These are phyloP conservation scores for Drosophila kikkawai DNA, from an alignment of 1,140 invertebrate species.

Conservation along the genomic window DNA sequence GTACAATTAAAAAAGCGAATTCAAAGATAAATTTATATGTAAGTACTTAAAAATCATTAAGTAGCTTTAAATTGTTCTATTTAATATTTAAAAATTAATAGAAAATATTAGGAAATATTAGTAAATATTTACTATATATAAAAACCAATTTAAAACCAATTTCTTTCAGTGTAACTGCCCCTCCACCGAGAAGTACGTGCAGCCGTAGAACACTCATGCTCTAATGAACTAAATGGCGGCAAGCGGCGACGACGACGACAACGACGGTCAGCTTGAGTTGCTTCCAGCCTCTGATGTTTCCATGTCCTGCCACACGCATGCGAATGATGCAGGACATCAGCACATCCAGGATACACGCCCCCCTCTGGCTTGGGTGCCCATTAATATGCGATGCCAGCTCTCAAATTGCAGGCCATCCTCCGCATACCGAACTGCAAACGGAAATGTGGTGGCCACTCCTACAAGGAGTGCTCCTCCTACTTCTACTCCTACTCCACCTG, in stretches of 20 bases:
- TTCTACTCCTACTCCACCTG: background rate
- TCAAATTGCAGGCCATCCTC: conserved; percentile 77
- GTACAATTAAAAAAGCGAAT: background rate
- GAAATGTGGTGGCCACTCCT: conserved; percentile 66
- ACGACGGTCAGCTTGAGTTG: conserved; percentile 38
- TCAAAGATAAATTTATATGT: too few species aligned
- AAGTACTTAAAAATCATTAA: background rate
- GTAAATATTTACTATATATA: too few species aligned
- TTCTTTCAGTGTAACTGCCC: conserved; percentile 1
- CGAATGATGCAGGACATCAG: conserved; percentile 39
- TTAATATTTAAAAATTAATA: background rate
- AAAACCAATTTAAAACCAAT: background rate
- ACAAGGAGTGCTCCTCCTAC: conserved; percentile 13
- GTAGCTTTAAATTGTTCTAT: background rate
- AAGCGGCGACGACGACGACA: conserved; percentile 37
- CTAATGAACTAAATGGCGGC: conserved; percentile 80
- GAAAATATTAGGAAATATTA: too few species aligned
- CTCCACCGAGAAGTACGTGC: conserved; percentile 55
- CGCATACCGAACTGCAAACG: conserved; percentile 68
- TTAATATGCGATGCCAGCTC: conserved; percentile 77
- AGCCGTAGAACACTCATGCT: conserved; percentile 73
- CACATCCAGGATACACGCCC: conserved; percentile 9
- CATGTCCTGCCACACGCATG: conserved; percentile 57
- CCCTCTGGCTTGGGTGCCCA: conserved; percentile 35
- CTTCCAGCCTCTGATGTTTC: conserved; percentile 12